Conservation (phyloP, 2,113 vertebrate genomes). For the Lampris incognitus region DNA sequence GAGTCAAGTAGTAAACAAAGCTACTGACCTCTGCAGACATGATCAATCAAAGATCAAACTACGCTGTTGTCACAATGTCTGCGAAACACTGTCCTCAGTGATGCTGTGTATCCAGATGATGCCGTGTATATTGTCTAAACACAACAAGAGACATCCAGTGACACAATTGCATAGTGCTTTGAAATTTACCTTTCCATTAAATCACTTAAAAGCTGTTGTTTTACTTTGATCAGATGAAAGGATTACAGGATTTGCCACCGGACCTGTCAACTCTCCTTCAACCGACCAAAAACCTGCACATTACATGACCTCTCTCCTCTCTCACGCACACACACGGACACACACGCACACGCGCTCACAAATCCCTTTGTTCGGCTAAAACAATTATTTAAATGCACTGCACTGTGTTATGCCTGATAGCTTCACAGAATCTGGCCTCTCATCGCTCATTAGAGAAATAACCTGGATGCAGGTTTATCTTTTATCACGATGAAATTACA, state of each 20-base stretch:
- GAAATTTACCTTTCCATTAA: slow-evolving; percentile 69
- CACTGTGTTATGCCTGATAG: slow-evolving; percentile 62
- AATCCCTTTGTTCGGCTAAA: slow-evolving; percentile 79
- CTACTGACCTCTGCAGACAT: not conserved
- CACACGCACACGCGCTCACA: slow-evolving; percentile 26
- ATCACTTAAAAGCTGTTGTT: slow-evolving; percentile 80
- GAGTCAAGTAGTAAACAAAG: not conserved
- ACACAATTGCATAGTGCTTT: slow-evolving; percentile 43
- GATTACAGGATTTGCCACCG: slow-evolving; percentile 80
- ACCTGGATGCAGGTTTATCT: slow-evolving; percentile 68
- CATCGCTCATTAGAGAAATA: slow-evolving; percentile 79
- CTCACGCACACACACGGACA: slow-evolving; percentile 32
- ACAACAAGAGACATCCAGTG: slow-evolving; percentile 4
- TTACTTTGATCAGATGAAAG: slow-evolving; percentile 82
- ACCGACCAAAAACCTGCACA: slow-evolving; percentile 48
- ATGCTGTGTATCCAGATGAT: not conserved
- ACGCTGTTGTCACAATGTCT: not conserved
- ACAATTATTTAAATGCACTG: slow-evolving; percentile 87
- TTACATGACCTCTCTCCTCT: slow-evolving; percentile 39
- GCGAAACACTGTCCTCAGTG: not conserved
- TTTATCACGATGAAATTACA: slow-evolving; percentile 69
- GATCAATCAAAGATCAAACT: not conserved
- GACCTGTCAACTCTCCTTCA: slow-evolving; percentile 60
- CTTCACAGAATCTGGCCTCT: slow-evolving; percentile 60
- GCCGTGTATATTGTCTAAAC: not conserved